Evolutionary conservation across 2,113 vertebrate species (phyloP).

Genomic region (Hyperoodon ampullatus): DNA sequence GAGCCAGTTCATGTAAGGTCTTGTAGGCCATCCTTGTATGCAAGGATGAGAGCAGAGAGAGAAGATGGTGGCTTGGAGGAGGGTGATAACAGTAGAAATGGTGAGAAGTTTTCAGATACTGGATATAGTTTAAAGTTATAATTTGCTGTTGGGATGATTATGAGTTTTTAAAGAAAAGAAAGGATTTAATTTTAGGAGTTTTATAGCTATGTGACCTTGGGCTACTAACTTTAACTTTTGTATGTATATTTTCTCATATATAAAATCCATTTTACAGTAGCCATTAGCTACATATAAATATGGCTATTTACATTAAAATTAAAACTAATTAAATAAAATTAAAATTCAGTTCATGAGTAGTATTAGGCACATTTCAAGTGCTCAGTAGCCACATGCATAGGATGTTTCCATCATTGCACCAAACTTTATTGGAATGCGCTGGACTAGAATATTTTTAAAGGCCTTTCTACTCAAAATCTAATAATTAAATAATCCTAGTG

Average conservation of each 20-base stretch:
- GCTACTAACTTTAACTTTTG: neutral
- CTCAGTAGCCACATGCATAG: neutral
- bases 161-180: neutral
- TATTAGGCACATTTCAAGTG: neutral
- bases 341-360: neutral
- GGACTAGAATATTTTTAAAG: neutral
- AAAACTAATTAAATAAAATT: slow-evolving; percentile 23
- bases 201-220: neutral
- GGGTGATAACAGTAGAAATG: neutral
- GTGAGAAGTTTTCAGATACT: neutral
- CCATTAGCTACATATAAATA: neutral
- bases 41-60: neutral
- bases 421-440: neutral
- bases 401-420: neutral
- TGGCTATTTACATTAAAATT: neutral
- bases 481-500: neutral
- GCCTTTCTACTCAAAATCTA: neutral
- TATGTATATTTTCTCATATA: neutral
- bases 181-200: neutral
- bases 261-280: neutral
- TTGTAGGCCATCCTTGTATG: neutral
- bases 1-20: neutral
- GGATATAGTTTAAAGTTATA: neutral
- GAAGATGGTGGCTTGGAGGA: neutral
- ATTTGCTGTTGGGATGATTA: neutral